phyloP scores from a whole-genome alignment of 2,888 invertebrate species.

The Lymantria monacha region DNA sequence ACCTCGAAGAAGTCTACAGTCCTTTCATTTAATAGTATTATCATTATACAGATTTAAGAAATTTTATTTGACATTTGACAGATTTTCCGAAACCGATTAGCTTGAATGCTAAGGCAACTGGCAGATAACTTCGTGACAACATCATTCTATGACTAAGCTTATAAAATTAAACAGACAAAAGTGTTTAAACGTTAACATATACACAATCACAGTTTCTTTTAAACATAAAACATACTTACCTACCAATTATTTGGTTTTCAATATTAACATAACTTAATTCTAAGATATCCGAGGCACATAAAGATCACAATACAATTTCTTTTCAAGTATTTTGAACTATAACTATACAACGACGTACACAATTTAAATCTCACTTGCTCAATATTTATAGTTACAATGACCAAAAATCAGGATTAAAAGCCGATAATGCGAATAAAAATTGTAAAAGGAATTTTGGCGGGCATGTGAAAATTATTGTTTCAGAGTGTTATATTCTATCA shows the following conservation, averaged over 20 bases:
- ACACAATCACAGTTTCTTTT: slow-evolving; percentile 14
- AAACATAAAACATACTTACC: background rate
- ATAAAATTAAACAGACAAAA: slow-evolving; percentile 9
- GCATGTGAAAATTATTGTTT: background rate
- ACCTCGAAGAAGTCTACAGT: too few species aligned
- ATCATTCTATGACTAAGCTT: background rate
- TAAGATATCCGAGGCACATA: background rate
- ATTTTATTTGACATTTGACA: too few species aligned
- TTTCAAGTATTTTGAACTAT: background rate
- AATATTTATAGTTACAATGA: too few species aligned
- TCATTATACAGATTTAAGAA: too few species aligned
- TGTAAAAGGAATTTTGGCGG: background rate
- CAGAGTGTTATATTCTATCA: too few species aligned
- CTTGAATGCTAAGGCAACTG: too few species aligned
- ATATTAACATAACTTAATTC: background rate
- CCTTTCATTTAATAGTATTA: too few species aligned
- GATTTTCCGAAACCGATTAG: too few species aligned
- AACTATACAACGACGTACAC: background rate
- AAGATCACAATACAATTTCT: background rate
- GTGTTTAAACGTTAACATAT: background rate
- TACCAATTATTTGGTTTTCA: slow-evolving; percentile 7
- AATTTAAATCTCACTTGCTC: background rate
- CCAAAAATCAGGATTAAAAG: background rate
- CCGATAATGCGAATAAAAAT: background rate
- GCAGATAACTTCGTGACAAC: background rate